Percentiles rank a stretch among this genome's conserved stretches.
phyloP scores from a whole-genome alignment of 30 jellyfish, hydroid and myxozoan species.

The Aurelia sp. region DNA sequence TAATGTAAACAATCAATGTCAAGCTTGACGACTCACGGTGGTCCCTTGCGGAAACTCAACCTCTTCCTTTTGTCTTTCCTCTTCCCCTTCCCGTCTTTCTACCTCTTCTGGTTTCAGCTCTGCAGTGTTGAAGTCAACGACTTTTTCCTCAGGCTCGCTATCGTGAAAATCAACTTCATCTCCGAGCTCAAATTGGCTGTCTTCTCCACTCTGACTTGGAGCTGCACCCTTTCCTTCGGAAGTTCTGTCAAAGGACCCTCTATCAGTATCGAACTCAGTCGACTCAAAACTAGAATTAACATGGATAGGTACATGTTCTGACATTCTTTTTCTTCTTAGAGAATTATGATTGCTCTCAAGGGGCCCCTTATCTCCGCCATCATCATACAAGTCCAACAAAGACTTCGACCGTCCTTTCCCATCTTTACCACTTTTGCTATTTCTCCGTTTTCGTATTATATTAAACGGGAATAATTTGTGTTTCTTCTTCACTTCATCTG shows the following conservation, averaged over 20 bases:
- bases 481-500: slow-evolving; percentile 51
- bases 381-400: slow-evolving; percentile 42
- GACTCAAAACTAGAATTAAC: slow-evolving; percentile 29
- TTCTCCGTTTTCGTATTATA: slow-evolving; percentile 61
- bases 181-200: not conserved
- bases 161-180: not conserved
- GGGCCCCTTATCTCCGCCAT: slow-evolving; percentile 8
- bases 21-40: not conserved
- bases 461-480: slow-evolving; percentile 52
- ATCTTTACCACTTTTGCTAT: not conserved
- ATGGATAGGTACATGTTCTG: not conserved
- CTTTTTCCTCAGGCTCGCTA: not conserved
- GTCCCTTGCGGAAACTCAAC: not conserved
- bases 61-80: not conserved
- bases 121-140: not conserved
- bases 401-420: slow-evolving; percentile 65
- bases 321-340: slow-evolving; percentile 1
- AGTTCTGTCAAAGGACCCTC: too few species aligned
- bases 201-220: too few species aligned
- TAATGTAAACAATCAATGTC: not conserved
- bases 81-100: not conserved
- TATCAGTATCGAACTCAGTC: not conserved
- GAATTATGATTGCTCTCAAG: not conserved
- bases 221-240: too few species aligned
- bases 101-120: not conserved